Evolutionary conservation across 2,888 invertebrate species (phyloP).

Genomic region (Acanthosoma haemorrhoidale): DNA sequence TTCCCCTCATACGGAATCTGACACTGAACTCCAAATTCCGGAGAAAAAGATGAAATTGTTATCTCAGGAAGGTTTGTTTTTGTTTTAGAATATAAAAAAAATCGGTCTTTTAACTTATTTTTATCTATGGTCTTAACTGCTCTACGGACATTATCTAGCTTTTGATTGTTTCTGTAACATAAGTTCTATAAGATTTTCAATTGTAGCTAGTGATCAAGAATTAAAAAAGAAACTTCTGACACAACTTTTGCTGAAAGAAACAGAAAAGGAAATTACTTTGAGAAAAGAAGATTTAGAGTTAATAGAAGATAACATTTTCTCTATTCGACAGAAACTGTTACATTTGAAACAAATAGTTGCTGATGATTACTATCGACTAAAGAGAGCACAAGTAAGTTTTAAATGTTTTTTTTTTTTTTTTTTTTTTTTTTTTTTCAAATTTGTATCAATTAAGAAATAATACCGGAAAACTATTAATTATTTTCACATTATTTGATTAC

Average conservation of each 20-base stretch:
- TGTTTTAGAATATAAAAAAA: neutral
- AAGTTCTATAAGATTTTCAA: neutral
- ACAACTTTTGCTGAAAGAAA: conserved; percentile 32
- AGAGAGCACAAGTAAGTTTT: conserved; percentile 21
- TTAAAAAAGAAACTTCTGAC: neutral
- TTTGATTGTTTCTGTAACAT: neutral
- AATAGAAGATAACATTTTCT: conserved; percentile 35
- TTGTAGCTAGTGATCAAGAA: too few relatives aligned
- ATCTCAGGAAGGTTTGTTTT: neutral
- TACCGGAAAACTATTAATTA: too few relatives aligned
- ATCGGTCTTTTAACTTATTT: neutral
- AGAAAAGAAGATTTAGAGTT: conserved; percentile 31
- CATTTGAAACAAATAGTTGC: conserved; percentile 29
- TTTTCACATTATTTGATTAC: too few relatives aligned
- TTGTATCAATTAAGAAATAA: too few relatives aligned
- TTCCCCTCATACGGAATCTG: conserved; percentile 1
- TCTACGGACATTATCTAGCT: neutral
- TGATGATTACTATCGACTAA: conserved; percentile 34
- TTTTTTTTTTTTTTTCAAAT: neutral
- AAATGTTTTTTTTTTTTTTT: neutral
- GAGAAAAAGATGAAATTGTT: conserved; percentile 24
- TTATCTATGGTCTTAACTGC: neutral
- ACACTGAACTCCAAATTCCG: conserved; percentile 13
- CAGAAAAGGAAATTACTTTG: conserved; percentile 32
- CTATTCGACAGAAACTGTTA: conserved; percentile 28